Base-by-base conservation (phyloP, 2,888 invertebrate genomes). In the Dynastes hyllus region DNA sequence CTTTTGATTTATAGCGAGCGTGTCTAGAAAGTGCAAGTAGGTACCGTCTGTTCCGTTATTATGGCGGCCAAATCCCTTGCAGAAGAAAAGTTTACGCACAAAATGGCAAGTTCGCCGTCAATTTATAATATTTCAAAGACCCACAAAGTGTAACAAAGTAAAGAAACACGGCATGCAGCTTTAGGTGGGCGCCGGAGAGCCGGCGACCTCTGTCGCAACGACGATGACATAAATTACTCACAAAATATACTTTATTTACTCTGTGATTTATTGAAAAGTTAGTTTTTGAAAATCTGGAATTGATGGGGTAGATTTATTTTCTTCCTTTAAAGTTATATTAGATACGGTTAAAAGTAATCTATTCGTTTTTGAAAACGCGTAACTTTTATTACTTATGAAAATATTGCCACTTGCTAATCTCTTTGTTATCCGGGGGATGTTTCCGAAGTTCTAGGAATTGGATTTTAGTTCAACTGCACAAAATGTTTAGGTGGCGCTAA, bases 1-100 rank as follows among this genome's bases (percentile, higher is more conserved):
- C 61, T 61, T 61, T 75, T 75, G 73, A 75, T 75, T 75, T 75
- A 75, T 75, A 40, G 73, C 8, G 61, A 13, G 37, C 61, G 73
- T 75, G 73, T 61, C 45, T 75, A 45, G 73, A 61, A 75, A 75
- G 27, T 45, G 73, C 61, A 69, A 69, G 51, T 51, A 51, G 29
- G 13, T 29, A 63, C 13, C 2, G 50, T 29, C 27, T 55, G 16
- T 5, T 27, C 29, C 13, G 13, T 29, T 27, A 5, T 32, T 63
- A 32, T 63, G 32, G 63, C 29, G 16, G 63, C 16, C 22, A 63
- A 63, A 63, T 63, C 63, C 32, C 29, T 11, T 3, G 29, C 55
- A 55, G n/a, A 53, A 29, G 13, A 63, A 63, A 63, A 63, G 63
- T 63, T 63, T 29, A 13, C 2, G 63, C 63, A 11, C 9, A 29